These are phyloP conservation scores for Pipa parva DNA, from an alignment of 2,113 vertebrate genomes.

Conservation along the genomic window DNA sequence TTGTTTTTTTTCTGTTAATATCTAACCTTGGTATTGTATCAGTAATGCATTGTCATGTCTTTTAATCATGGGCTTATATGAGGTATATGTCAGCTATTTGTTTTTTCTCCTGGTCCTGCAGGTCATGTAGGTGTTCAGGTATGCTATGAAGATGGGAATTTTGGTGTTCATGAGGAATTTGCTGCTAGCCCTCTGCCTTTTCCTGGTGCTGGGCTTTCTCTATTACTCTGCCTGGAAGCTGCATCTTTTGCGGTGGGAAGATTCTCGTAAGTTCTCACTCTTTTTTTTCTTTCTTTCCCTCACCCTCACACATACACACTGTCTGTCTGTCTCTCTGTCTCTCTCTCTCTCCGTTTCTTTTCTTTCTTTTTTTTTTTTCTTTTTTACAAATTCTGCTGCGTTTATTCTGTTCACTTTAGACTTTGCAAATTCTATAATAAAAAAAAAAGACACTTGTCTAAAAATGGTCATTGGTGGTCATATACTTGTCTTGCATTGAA, in stretches of 20 bases:
- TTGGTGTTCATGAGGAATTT: slow-evolving; percentile 88
- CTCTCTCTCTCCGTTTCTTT: neutral
- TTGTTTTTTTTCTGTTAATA: too few relatives aligned
- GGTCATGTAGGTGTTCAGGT: slow-evolving; percentile 74
- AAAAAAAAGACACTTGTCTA: too few relatives aligned
- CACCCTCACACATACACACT: too few relatives aligned
- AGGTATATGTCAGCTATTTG: neutral
- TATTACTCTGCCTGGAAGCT: slow-evolving; percentile 93
- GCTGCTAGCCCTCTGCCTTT: slow-evolving; percentile 90
- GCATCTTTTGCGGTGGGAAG: slow-evolving; percentile 85
- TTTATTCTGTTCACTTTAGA: too few relatives aligned
- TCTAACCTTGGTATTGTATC: too few relatives aligned
- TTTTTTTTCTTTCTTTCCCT: neutral
- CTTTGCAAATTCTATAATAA: too few relatives aligned
- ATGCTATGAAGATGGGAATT: slow-evolving; percentile 87
- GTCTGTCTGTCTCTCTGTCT: neutral
- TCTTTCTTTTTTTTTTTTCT: neutral
- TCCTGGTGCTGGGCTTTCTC: slow-evolving; percentile 91
- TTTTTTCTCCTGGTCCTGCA: slow-evolving; percentile 48
- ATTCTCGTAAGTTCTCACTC: slow-evolving; percentile 80
- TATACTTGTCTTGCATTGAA: too few relatives aligned
- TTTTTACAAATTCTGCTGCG: too few relatives aligned
- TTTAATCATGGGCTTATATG: too few relatives aligned
- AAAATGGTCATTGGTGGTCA: too few relatives aligned
- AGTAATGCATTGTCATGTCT: neutral